These are phyloP conservation scores for Squalus acanthias DNA, from an alignment of 2,797 vertebrate species.

Conservation along the genomic window DNA sequence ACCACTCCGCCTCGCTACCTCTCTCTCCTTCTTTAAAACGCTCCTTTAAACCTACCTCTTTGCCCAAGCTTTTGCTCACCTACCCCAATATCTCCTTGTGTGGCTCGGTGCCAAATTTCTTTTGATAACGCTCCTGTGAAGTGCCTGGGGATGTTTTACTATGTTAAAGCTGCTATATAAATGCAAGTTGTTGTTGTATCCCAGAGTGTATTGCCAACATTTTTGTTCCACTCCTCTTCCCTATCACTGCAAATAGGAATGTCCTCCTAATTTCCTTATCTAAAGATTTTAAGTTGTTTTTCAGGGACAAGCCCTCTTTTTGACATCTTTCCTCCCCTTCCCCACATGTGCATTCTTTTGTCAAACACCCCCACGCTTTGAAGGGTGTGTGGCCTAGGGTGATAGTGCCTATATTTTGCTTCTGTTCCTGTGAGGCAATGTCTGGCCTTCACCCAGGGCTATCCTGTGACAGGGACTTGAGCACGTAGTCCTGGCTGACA, in stretches of 20 bases:
- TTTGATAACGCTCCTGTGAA: not conserved
- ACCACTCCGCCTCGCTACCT: not conserved
- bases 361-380: not conserved
- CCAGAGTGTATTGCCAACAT: not conserved
- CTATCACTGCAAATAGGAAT: too few relatives aligned
- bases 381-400: not conserved
- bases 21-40: not conserved
- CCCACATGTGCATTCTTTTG: not conserved
- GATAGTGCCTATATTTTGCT: not conserved
- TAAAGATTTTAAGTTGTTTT: not conserved
- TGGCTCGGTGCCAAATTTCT: not conserved
- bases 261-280: not conserved
- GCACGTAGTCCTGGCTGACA: not conserved
- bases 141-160: not conserved
- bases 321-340: not conserved
- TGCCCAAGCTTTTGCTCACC: not conserved
- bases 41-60: not conserved
- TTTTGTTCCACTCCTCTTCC: not conserved
- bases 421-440: not conserved
- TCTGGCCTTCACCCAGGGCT: not conserved
- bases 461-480: not conserved
- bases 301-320: not conserved
- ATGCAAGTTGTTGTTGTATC: not conserved
- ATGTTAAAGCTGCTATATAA: not conserved
- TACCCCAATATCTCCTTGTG: not conserved